Conservation (phyloP, 2,797 vertebrate genomes). For the Gobio occitaniae region DNA sequence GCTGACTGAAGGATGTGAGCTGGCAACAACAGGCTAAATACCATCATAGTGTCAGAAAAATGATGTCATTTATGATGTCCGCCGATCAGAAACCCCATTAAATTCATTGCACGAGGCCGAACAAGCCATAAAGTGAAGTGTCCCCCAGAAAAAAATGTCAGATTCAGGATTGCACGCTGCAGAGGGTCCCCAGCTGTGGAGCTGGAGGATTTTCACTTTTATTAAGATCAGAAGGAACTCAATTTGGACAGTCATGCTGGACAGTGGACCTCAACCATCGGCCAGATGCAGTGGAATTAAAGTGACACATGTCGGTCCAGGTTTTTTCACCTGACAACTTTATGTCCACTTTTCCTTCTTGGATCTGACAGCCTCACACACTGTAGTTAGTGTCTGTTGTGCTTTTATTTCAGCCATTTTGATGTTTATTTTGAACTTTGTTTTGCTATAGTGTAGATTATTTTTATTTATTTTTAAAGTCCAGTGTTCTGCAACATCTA, state of each 20-base stretch:
- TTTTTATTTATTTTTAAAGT: too few species aligned
- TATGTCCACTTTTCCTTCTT: slow-evolving; percentile 63
- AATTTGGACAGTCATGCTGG: slow-evolving; percentile 66
- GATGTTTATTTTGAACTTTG: not conserved
- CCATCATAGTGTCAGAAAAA: not conserved
- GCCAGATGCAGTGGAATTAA: slow-evolving; percentile 67
- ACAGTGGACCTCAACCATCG: slow-evolving; percentile 65
- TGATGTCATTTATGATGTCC: not conserved
- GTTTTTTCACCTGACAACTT: slow-evolving; percentile 74
- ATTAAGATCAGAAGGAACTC: slow-evolving; percentile 61
- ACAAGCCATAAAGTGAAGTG: slow-evolving; percentile 1
- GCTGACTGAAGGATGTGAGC: not conserved
- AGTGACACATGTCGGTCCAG: slow-evolving; percentile 76
- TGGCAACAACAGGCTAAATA: not conserved
- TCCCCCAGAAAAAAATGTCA: slow-evolving; percentile 2
- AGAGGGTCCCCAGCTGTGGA: slow-evolving; percentile 63
- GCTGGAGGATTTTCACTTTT: slow-evolving; percentile 60
- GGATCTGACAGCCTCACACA: slow-evolving; percentile 65
- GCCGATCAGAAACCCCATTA: not conserved
- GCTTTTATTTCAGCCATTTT: not conserved
- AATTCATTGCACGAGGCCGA: not conserved
- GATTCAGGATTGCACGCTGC: slow-evolving; percentile 21
- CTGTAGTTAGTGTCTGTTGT: slow-evolving; percentile 52
- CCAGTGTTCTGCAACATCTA: too few species aligned
- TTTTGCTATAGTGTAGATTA: not conserved